Evolutionary conservation across 2,888 invertebrate species (phyloP).

Genomic region (Biston betularia): DNA sequence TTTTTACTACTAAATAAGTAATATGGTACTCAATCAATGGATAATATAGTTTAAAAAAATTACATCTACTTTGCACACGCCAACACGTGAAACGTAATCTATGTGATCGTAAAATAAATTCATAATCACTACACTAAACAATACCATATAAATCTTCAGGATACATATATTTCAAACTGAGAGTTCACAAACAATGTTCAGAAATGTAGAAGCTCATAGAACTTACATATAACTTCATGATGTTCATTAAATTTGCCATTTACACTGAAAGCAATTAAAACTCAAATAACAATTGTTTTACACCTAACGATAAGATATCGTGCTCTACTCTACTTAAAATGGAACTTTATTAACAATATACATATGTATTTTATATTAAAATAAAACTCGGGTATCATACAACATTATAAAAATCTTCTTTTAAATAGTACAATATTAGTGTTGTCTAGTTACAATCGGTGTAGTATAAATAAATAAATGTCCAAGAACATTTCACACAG

Average conservation of each 20-base stretch:
- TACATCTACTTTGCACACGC: background rate
- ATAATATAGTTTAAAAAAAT: no score
- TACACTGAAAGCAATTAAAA: conserved; percentile 9
- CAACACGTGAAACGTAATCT: no score
- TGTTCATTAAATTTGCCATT: conserved; percentile 2
- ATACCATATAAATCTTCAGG: background rate
- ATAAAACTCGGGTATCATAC: no score
- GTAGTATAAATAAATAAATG: no score
- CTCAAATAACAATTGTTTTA: background rate
- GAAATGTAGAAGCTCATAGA: conserved; percentile 7
- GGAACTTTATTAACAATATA: no score
- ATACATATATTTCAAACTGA: conserved; percentile 4
- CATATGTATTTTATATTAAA: background rate
- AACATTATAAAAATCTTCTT: no score
- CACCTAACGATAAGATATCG: conserved; percentile 2
- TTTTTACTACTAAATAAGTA: no score
- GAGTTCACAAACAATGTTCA: background rate
- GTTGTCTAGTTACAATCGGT: no score
- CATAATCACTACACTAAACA: background rate
- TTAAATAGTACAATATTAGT: no score
- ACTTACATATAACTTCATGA: conserved; percentile 6
- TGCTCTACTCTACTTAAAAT: background rate
- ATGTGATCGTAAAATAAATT: background rate
- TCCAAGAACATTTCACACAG: no score
- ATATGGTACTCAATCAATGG: no score